These are phyloP conservation scores for Hermatobates lingyangjiaoensis DNA, from an alignment of 1,140 invertebrate species.

Conservation along the genomic window DNA sequence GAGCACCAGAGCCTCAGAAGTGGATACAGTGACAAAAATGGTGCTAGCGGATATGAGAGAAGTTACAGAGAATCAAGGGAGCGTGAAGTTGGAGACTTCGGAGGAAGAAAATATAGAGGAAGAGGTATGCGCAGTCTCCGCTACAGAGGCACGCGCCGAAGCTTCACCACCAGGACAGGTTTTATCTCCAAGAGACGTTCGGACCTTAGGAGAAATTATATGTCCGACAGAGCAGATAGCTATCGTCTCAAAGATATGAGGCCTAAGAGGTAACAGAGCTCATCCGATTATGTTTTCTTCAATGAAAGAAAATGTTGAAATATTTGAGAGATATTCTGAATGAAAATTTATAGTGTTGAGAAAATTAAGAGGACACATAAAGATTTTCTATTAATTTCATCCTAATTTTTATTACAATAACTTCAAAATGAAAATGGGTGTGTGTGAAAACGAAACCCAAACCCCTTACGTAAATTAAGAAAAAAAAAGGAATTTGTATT, in stretches of 20 bases:
- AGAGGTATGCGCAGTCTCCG: too few species aligned
- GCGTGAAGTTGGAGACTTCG: too few species aligned
- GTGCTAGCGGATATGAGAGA: too few species aligned
- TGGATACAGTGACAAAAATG: too few species aligned
- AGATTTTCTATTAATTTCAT: not conserved
- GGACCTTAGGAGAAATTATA: not conserved
- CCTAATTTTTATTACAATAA: too few species aligned
- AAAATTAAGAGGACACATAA: not conserved
- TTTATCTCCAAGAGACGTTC: not conserved
- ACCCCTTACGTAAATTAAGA: too few species aligned
- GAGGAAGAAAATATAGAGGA: too few species aligned
- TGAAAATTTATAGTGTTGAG: not conserved
- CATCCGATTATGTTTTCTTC: not conserved
- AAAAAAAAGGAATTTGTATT: too few species aligned
- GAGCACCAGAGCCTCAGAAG: too few species aligned
- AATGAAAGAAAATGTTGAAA: not conserved
- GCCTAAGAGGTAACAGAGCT: not conserved
- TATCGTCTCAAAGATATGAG: not conserved
- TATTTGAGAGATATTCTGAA: not conserved
- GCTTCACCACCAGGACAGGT: not conserved
- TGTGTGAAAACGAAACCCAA: too few species aligned
- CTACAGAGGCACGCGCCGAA: not conserved
- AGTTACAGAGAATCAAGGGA: too few species aligned
- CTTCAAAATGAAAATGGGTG: too few species aligned
- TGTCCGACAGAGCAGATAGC: not conserved